Evolutionary conservation across 2,888 invertebrate species (phyloP), one percentile per base, ranked within the genome.

Genomic region (Polylopha cassiicola): DNA sequence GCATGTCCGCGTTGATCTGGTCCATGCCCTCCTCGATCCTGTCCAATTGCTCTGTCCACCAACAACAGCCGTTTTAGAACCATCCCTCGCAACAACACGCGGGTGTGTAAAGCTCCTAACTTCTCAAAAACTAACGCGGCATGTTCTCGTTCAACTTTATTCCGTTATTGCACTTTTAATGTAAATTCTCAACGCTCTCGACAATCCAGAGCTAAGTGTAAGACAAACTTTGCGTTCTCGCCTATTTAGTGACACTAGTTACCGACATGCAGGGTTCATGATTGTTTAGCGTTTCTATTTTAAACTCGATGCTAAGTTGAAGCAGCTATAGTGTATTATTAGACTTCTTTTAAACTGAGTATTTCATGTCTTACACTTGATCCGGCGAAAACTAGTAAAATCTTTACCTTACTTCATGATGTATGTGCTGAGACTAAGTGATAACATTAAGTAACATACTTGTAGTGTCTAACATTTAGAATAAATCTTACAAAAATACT

Each of bases 21-120:
- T 99, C 99, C 97, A 99, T 98, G 23, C 99, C 99, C 87, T 98
- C 98, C 87, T 99, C 99, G 85, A 99, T 96, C 67, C 99, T 92
- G 87, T 99, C 99, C 91, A 99, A 89, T 95, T 99, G 99, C 81
- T 99, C 99, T 97, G 84, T 81, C 67, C 65, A 77, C 76, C 65
- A 81, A 64, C 60, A 65, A 70, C 51, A 59, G 54, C 60, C 50
- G 66, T 52, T 79, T 78, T 78, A 79, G 54, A 59, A 64, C 57
- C 47, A 53, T 44, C 55, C 74, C 72, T 68, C 46, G 50, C 36
- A 60, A 55, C 50, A 53, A 59, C 22, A 44, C 45, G 17, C 39
- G 42, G 53, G 47, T 56, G 73, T 77, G 71, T 74, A 53, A 78
- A 80, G 77, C 79, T 46, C 79, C 78, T 81, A 80, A 48, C 55